Evolutionary conservation across 2,888 invertebrate genomes (phyloP), one percentile per base, ranked within the genome.

Genomic region (Pomacea canaliculata): DNA sequence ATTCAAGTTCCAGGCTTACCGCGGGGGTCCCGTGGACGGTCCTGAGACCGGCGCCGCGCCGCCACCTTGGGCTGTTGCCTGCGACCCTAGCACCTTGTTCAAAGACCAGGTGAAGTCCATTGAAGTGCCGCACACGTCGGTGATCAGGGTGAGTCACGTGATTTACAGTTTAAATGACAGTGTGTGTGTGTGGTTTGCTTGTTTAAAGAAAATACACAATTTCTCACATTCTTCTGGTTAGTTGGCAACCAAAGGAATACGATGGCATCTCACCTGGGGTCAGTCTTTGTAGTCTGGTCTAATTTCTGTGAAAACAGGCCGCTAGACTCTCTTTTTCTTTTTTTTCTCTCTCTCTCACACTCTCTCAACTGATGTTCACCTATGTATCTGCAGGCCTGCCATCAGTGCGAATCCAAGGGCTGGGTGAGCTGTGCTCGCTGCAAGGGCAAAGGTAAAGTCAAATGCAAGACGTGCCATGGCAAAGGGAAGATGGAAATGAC

Each of bases 101-200:
- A 86, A 89, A 63, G 90, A 91, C 76, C 91, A 92, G 79, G 88
- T 88, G 69, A 91, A 91, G 82, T 86, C 90, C 70, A 82, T 92
- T n/a, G 90, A 91, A 86, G 92, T 93, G 16, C 92, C 92, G 5
- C 92, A 92, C 83, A 93, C 93, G 18, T 91, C 92, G 8, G 90
- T 90, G 5, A 89, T 92, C 18, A 91, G 91, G 86, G 89, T 88
- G 77, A 27, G 75, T 37, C 0, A 48, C n/a, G 10, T 7, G 23
- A 8, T 4, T 16, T 60, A 60, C 60, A 60, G n/a, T 2, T n/a
- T 37, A 23, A 23, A 23, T 23, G 0, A 23, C 23, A 23, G 65
- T 7, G 65, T 65, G 65, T 65, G 65, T 65, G 65, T 65, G 65
- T 65, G 65, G 7, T 23, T 65, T 37, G 5, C 37, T 23, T 23